Conservation (phyloP, 1,140 invertebrate genomes). For the Ostrea denselamellosa region DNA sequence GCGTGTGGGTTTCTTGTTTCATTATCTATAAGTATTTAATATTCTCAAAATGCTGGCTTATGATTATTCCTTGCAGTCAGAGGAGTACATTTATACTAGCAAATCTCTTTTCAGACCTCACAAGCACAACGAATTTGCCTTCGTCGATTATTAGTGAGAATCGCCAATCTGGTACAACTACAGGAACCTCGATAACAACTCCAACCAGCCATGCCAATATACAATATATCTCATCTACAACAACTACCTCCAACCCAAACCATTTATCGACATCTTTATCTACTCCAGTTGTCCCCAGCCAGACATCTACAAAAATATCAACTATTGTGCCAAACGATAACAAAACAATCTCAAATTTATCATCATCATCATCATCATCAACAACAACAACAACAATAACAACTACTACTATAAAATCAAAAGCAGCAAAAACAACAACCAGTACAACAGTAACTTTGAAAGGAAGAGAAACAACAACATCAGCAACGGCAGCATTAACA, state of each 20-base stretch:
- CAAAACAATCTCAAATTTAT: neutral
- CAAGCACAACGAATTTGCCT: no score
- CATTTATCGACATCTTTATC: neutral
- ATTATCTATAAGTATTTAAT: no score
- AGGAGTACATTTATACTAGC: no score
- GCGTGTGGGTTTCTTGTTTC: no score
- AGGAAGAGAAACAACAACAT: neutral
- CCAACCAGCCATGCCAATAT: neutral
- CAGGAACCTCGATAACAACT: no score
- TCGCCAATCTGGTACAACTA: no score
- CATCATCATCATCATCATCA: slow-evolving; percentile 29
- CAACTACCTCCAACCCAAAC: neutral
- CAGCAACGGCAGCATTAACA: slow-evolving; percentile 26
- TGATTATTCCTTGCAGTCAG: no score
- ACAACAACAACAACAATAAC: slow-evolving; percentile 23
- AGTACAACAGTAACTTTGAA: neutral
- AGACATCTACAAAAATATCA: neutral
- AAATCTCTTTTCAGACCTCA: no score
- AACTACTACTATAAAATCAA: neutral
- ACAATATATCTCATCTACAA: neutral
- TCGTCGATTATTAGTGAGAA: no score
- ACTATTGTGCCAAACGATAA: neutral
- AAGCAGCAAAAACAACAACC: neutral
- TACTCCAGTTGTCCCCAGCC: neutral
- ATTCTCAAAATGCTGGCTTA: no score